Conservation (phyloP, 2,113 vertebrate genomes). For the Egretta garzetta region DNA sequence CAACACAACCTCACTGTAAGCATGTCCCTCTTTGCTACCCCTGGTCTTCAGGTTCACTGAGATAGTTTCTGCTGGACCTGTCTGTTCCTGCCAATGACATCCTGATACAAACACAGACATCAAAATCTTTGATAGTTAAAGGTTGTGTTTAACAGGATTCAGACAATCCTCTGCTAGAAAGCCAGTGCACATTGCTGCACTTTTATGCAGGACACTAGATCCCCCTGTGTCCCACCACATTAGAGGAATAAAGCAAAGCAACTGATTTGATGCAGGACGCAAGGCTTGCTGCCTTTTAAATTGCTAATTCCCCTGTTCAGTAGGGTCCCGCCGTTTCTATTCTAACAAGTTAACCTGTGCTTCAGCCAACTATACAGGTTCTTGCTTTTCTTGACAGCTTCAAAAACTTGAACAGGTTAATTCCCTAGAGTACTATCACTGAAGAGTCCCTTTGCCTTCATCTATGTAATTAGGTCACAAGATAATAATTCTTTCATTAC, state of each 20-base stretch:
- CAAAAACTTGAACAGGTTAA: background rate
- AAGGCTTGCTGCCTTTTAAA: background rate
- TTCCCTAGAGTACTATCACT: background rate
- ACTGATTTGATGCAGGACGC: background rate
- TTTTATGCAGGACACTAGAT: background rate
- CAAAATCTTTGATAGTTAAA: background rate
- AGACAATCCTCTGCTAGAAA: background rate
- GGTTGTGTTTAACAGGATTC: background rate
- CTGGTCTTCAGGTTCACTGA: background rate
- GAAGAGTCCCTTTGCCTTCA: background rate
- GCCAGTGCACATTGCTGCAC: background rate
- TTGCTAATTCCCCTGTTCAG: background rate
- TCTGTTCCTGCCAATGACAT: background rate
- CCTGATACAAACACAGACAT: fast-evolving
- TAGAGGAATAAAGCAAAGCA: background rate
- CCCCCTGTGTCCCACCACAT: too few relatives aligned
- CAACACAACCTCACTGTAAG: background rate
- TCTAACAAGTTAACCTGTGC: background rate
- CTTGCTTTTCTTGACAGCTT: background rate
- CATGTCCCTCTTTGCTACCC: background rate
- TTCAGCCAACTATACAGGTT: background rate
- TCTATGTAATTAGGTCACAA: background rate
- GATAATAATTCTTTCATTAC: background rate
- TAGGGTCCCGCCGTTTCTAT: background rate
- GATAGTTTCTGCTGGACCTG: background rate